phyloP scores from a whole-genome alignment of 1,140 invertebrate genomes.

The Drosophila burlai region DNA sequence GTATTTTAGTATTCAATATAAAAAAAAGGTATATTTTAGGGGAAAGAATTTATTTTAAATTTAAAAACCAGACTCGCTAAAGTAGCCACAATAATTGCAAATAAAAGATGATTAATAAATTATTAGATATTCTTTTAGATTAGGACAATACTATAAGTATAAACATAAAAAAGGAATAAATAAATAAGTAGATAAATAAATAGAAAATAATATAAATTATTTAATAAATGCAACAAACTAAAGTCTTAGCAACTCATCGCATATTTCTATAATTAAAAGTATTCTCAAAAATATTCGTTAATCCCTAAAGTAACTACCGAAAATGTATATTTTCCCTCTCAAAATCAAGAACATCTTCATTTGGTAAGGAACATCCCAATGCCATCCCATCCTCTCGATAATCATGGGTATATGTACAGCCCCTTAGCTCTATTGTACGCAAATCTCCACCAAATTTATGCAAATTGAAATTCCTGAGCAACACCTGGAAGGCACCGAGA shows the following conservation, averaged over 20 bases:
- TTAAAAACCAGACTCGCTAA: too few relatives aligned
- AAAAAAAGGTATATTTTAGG: too few relatives aligned
- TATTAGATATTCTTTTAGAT: too few relatives aligned
- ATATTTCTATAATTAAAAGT: neutral
- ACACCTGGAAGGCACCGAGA: slow-evolving; percentile 60
- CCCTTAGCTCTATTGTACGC: slow-evolving; percentile 67
- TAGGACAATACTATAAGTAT: too few relatives aligned
- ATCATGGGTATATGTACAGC: slow-evolving; percentile 28
- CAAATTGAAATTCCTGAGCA: slow-evolving; percentile 78
- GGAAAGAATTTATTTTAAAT: too few relatives aligned
- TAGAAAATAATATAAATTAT: neutral
- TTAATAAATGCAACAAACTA: too few relatives aligned
- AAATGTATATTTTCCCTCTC: neutral
- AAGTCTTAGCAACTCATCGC: too few relatives aligned
- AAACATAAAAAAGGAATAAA: too few relatives aligned
- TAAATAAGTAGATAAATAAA: too few relatives aligned
- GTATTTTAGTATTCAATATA: neutral
- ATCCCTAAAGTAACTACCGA: neutral
- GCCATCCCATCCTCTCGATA: slow-evolving; percentile 13
- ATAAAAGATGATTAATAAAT: too few relatives aligned
- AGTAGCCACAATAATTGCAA: too few relatives aligned
- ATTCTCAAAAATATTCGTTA: too few relatives aligned
- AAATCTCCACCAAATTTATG: slow-evolving; percentile 81
- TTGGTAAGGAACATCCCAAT: slow-evolving; percentile 14
- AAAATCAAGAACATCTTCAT: slow-evolving; percentile 46